Evolutionary conservation across 2,113 vertebrate genomes (phyloP).

Genomic region (Martes martes): DNA sequence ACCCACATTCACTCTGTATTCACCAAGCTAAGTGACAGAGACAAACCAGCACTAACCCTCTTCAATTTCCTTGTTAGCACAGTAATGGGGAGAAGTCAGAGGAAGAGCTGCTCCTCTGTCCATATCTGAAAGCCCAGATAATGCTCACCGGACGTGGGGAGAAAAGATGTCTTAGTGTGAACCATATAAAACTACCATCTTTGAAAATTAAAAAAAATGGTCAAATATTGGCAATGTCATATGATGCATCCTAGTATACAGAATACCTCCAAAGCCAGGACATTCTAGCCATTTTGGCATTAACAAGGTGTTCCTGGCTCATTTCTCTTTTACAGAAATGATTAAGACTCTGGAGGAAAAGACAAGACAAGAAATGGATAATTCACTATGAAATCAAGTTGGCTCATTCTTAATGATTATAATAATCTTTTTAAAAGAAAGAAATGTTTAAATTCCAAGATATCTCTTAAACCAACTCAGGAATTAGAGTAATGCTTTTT

Average conservation of each 20-base stretch:
- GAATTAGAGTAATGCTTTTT: not conserved
- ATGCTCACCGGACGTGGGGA: not conserved
- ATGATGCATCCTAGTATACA: not conserved
- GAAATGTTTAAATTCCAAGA: conserved; percentile 39
- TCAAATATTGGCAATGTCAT: not conserved
- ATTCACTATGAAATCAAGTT: conserved; percentile 40
- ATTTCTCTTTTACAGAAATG: conserved; percentile 41
- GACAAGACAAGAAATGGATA: not conserved
- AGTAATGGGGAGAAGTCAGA: not conserved
- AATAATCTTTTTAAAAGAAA: conserved; percentile 38
- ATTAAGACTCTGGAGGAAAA: conserved; percentile 16
- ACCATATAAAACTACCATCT: not conserved
- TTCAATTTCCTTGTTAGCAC: not conserved
- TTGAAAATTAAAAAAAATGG: not conserved
- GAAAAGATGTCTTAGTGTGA: not conserved
- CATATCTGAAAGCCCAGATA: not conserved
- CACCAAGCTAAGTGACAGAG: not conserved
- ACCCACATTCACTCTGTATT: not conserved
- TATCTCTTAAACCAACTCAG: not conserved
- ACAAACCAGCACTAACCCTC: not conserved
- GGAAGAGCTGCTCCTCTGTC: not conserved
- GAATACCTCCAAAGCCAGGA: not conserved
- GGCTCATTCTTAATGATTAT: not conserved
- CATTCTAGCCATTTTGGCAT: not conserved
- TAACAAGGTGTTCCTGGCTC: conserved; percentile 1